Evolutionary conservation across 1,140 invertebrate genomes (phyloP).

Genomic region (Odontomachus brunneus): DNA sequence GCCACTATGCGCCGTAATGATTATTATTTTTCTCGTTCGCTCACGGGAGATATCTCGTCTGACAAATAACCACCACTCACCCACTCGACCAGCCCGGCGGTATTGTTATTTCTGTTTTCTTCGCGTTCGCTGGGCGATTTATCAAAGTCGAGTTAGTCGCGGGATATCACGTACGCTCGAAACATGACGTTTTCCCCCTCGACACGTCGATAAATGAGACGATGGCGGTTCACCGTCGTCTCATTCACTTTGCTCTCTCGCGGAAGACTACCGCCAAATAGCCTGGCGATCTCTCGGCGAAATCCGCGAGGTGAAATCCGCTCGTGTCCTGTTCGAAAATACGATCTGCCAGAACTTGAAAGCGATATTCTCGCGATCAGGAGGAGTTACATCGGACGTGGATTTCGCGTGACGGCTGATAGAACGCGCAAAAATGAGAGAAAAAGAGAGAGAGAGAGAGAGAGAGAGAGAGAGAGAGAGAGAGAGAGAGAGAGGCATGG

Average conservation of each 20-base stretch:
- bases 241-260: not conserved
- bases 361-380: not conserved
- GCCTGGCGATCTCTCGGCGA: not conserved
- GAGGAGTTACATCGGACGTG: constrained; percentile 5
- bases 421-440: not conserved
- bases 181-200: not conserved
- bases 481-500: no score
- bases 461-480: not conserved
- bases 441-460: no score
- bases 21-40: no score
- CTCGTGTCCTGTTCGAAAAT: not conserved
- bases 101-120: not conserved
- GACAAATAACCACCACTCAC: not conserved
- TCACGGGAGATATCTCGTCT: no score
- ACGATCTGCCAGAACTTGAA: constrained; percentile 1
- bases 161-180: not conserved
- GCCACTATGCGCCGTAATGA: no score
- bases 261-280: not conserved
- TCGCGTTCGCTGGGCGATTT: not conserved
- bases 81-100: no score
- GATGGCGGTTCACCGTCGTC: not conserved
- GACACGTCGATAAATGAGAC: constrained; percentile 9
- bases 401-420: constrained; percentile 38
- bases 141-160: constrained; percentile 22
- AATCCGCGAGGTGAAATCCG: not conserved